These are phyloP conservation scores for Hydrotaea cyrtoneurina DNA, from an alignment of 2,888 invertebrate species.

Conservation along the genomic window DNA sequence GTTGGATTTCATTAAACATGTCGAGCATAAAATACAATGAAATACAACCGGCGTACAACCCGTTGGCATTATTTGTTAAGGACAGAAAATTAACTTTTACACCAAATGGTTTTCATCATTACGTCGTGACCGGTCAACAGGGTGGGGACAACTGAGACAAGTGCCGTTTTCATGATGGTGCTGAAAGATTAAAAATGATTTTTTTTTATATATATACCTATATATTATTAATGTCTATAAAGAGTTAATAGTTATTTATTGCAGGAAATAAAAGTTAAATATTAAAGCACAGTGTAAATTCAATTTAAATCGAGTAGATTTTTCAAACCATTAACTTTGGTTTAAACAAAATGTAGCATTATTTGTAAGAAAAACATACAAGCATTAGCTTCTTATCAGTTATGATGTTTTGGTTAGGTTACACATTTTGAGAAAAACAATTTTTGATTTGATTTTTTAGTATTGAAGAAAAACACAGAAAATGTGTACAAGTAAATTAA, in stretches of 20 bases:
- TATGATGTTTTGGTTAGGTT: too few species aligned
- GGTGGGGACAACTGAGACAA: neutral
- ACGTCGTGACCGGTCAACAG: neutral
- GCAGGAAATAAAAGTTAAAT: too few species aligned
- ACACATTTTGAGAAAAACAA: too few species aligned
- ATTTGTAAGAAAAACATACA: too few species aligned
- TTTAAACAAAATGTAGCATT: too few species aligned
- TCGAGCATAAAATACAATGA: neutral
- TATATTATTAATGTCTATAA: neutral
- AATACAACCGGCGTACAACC: slow-evolving; percentile 51
- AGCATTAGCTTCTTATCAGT: too few species aligned
- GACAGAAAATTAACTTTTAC: slow-evolving; percentile 52
- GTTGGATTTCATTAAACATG: slow-evolving; percentile 39
- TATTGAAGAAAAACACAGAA: too few species aligned
- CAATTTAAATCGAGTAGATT: too few species aligned
- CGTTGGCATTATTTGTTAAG: slow-evolving; percentile 53
- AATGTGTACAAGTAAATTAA: too few species aligned
- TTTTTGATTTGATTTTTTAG: too few species aligned
- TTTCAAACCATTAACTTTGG: too few species aligned
- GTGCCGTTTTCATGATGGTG: neutral
- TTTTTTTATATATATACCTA: neutral
- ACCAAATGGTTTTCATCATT: slow-evolving; percentile 28
- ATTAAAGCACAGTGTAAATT: too few species aligned
- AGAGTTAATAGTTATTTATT: neutral
- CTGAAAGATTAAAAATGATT: neutral